phyloP scores from a whole-genome alignment of 2,113 vertebrate species.

The Lophotis ruficrista region DNA sequence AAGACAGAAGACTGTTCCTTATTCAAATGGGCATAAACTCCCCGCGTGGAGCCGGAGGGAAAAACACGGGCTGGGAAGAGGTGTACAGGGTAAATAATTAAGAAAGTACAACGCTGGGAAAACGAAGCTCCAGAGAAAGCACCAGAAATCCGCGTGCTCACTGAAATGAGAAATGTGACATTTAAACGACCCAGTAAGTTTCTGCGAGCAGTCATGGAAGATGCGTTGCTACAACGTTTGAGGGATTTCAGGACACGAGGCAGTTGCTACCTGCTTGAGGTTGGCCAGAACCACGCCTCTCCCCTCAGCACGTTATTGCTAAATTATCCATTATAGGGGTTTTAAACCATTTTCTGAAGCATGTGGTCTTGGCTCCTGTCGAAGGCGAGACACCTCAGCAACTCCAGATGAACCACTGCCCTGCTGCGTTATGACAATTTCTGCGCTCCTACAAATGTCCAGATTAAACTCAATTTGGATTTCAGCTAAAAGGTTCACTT shows the following conservation, averaged over 20 bases:
- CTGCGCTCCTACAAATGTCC: neutral
- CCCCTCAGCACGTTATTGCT: accelerated
- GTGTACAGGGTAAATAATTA: constrained; percentile 1
- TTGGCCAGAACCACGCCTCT: neutral
- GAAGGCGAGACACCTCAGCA: neutral
- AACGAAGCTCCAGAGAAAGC: neutral
- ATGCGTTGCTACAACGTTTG: neutral
- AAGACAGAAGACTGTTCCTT: neutral
- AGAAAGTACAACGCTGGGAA: neutral
- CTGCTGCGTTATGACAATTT: neutral
- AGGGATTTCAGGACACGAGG: neutral
- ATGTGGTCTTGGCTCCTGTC: constrained; percentile 16
- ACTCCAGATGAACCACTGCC: neutral
- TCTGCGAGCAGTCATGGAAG: neutral
- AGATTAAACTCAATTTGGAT: constrained; percentile 2
- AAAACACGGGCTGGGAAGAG: neutral
- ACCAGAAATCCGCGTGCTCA: neutral
- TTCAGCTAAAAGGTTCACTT: neutral
- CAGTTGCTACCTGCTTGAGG: neutral
- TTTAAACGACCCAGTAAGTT: neutral
- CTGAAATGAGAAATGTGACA: neutral
- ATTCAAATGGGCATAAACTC: neutral
- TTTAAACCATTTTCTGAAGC: constrained; percentile 27
- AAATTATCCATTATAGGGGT: neutral
- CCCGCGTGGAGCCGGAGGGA: neutral